These are phyloP conservation scores for Cosmopolites sordidus DNA, from an alignment of 2,888 invertebrate species.

Conservation along the genomic window DNA sequence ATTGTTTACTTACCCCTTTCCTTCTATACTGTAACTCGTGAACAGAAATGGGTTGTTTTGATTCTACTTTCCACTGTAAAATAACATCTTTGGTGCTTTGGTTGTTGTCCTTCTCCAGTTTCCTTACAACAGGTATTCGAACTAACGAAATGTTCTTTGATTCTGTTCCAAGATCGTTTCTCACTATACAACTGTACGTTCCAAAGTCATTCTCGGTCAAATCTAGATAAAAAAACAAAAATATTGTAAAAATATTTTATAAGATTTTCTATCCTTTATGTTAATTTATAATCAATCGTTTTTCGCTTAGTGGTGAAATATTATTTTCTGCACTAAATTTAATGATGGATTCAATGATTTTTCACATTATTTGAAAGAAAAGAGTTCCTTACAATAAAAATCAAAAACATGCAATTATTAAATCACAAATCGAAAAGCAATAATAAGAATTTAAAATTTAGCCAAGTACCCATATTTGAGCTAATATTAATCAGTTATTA, in stretches of 20 bases:
- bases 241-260: background rate
- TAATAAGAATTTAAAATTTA: no score
- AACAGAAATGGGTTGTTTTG: slow-evolving; percentile 47
- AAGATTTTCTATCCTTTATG: background rate
- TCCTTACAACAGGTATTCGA: slow-evolving; percentile 35
- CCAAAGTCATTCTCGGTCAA: slow-evolving; percentile 44
- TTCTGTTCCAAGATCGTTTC: slow-evolving; percentile 42
- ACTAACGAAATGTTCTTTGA: slow-evolving; percentile 41
- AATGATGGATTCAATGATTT: no score
- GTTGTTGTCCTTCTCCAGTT: slow-evolving; percentile 31
- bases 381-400: no score
- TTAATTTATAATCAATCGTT: no score
- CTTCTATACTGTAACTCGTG: slow-evolving; percentile 50
- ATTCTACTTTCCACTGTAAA: slow-evolving; percentile 50
- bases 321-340: no score
- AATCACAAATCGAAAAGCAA: no score
- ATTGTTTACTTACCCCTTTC: slow-evolving; percentile 43
- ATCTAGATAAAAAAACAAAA: slow-evolving; percentile 7
- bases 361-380: no score
- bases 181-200: slow-evolving; percentile 48
- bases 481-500: no score
- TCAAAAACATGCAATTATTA: no score
- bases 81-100: slow-evolving; percentile 38
- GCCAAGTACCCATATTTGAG: no score
- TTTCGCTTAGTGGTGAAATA: no score